Conservation (phyloP, 2,797 vertebrate genomes). For the Enteromius treurensis region DNA sequence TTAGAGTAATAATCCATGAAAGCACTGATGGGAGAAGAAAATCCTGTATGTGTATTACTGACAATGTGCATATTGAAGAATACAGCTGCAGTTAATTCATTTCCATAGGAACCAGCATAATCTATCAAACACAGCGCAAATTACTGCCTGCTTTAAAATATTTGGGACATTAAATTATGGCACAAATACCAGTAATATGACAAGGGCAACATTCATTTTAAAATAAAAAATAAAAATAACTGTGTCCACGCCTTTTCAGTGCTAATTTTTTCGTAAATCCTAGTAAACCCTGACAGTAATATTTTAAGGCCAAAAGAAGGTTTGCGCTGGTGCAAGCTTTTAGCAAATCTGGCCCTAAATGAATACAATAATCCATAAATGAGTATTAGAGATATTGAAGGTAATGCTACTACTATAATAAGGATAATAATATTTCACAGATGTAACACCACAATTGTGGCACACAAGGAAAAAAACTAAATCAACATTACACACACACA, state of each 20-base stretch:
- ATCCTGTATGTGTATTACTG: not conserved
- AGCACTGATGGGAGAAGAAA: not conserved
- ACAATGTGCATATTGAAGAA: not conserved
- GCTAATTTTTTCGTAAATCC: not conserved
- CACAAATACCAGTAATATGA: not conserved
- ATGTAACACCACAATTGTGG: not conserved
- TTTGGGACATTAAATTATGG: not conserved
- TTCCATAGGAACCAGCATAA: not conserved
- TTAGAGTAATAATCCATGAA: not conserved
- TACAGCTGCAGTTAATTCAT: not conserved
- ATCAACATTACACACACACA: not conserved
- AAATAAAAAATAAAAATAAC: too few relatives aligned
- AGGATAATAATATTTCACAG: not conserved
- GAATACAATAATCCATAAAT: not conserved
- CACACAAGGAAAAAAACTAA: not conserved
- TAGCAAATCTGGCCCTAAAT: not conserved
- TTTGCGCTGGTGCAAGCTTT: not conserved
- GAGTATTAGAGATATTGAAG: not conserved
- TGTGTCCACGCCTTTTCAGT: too few relatives aligned
- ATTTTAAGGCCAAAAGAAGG: too few relatives aligned
- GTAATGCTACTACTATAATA: not conserved
- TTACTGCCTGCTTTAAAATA: not conserved
- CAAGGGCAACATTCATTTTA: too few relatives aligned
- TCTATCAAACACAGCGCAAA: not conserved
- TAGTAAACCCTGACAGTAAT: not conserved